Conservation (phyloP, 2,797 vertebrate genomes). For the Toxotes lorentzi region DNA sequence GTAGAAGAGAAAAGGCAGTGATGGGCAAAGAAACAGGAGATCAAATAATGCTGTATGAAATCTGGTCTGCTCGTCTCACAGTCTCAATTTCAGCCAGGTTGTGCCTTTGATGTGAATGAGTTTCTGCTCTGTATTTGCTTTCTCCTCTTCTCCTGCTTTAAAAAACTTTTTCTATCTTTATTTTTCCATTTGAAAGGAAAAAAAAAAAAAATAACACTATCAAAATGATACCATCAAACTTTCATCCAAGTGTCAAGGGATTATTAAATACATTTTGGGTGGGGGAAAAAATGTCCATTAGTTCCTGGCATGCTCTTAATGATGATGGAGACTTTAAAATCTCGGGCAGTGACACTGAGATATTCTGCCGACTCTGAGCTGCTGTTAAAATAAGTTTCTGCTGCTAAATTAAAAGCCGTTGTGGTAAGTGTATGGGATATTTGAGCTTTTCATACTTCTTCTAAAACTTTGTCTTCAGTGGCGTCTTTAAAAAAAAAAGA, state of each 20-base stretch:
- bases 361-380: not conserved
- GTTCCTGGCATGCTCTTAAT: constrained; percentile 1
- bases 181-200: constrained; percentile 5
- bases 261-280: not conserved
- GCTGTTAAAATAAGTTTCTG: not conserved
- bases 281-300: not conserved
- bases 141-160: not conserved
- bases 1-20: constrained; percentile 1
- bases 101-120: constrained; percentile 52
- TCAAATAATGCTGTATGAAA: constrained; percentile 26
- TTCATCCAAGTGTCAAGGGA: not conserved
- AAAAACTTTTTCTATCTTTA: not conserved
- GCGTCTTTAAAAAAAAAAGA: not conserved
- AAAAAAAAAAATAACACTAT: not conserved
- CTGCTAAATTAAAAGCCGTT: constrained; percentile 2
- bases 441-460: not conserved
- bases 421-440: not conserved
- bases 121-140: constrained; percentile 2
- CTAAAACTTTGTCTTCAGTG: not conserved
- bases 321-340: constrained; percentile 5
- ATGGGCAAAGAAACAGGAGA: constrained; percentile 17
- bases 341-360: not conserved
- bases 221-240: not conserved
- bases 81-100: constrained; percentile 13
- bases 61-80: not conserved